Percentiles rank a stretch among this genome's conserved stretches.
Conservation (phyloP, 1,140 invertebrate genomes). For the Meloidogyne exigua region DNA sequence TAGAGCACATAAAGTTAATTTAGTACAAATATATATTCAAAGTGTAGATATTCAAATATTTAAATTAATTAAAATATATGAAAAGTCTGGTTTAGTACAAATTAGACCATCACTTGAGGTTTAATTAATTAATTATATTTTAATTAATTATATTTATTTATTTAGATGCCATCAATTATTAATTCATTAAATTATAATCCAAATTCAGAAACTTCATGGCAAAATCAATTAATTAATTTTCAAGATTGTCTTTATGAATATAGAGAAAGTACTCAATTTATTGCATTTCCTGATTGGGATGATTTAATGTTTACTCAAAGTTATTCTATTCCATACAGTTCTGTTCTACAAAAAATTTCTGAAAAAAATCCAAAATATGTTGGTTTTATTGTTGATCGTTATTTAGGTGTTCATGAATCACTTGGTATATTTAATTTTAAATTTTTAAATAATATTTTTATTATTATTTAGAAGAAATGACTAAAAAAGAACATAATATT, state of each 20-base stretch:
- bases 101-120: slow-evolving; percentile 4
- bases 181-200: slow-evolving; percentile 28
- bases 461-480: slow-evolving; percentile 16
- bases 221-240: slow-evolving; percentile 36
- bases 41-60: slow-evolving; percentile 33
- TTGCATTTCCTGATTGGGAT: slow-evolving; percentile 40
- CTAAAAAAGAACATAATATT: slow-evolving; percentile 14
- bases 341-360: slow-evolving; percentile 2
- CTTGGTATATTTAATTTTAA: not conserved
- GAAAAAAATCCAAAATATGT: slow-evolving; percentile 9
- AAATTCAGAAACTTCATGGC: slow-evolving; percentile 31
- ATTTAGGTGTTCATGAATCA: not conserved
- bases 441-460: not conserved
- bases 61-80: slow-evolving; percentile 28
- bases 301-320: slow-evolving; percentile 33
- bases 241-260: slow-evolving; percentile 35
- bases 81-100: slow-evolving; percentile 19
- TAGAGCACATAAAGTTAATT: slow-evolving; percentile 27
- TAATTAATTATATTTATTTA: not conserved
- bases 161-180: slow-evolving; percentile 22
- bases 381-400: slow-evolving; percentile 11
- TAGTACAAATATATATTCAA: slow-evolving; percentile 34
- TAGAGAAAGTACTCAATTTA: slow-evolving; percentile 34
- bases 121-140: too few relatives aligned
- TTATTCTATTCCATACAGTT: slow-evolving; percentile 3